Conservation (phyloP, 35 echinoderm and acorn worm species). For the Apostichopus japonicus region DNA sequence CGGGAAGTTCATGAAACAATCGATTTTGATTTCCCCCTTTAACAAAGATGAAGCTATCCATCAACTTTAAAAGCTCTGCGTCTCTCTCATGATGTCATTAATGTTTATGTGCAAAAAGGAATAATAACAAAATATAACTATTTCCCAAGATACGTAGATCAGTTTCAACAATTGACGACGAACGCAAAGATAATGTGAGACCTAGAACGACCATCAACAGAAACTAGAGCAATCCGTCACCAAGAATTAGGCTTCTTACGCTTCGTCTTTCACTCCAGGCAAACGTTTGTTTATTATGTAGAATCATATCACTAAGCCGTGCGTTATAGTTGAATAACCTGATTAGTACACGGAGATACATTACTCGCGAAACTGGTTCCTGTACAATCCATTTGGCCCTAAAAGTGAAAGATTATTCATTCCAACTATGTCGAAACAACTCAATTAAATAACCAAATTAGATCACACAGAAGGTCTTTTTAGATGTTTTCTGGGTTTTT, state of each 20-base stretch:
- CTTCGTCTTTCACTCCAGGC: background rate
- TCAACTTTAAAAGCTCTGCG: constrained; percentile 8
- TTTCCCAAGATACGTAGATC: constrained; percentile 26
- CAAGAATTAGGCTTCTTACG: background rate
- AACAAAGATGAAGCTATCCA: constrained; percentile 13
- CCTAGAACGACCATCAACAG: background rate
- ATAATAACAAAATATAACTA: constrained; percentile 7
- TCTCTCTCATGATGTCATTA: background rate
- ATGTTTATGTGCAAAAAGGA: constrained; percentile 29
- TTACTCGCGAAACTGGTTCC: background rate
- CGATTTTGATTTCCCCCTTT: background rate
- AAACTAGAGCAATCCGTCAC: constrained; percentile 38
- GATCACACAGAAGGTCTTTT: too few species aligned
- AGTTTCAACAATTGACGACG: constrained; percentile 1
- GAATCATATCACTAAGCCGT: background rate
- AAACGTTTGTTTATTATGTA: constrained; percentile 46
- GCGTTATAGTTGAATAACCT: background rate
- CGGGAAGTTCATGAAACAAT: background rate
- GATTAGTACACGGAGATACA: background rate
- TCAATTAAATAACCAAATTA: too few species aligned
- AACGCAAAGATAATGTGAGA: background rate
- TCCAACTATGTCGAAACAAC: too few species aligned
- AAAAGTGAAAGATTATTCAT: too few species aligned
- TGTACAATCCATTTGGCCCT: too few species aligned
- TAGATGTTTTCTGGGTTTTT: too few species aligned